Percentiles rank a stretch among this genome's conserved stretches.
phyloP scores from a whole-genome alignment of 1,140 invertebrate genomes.

The Orussus abietinus region DNA sequence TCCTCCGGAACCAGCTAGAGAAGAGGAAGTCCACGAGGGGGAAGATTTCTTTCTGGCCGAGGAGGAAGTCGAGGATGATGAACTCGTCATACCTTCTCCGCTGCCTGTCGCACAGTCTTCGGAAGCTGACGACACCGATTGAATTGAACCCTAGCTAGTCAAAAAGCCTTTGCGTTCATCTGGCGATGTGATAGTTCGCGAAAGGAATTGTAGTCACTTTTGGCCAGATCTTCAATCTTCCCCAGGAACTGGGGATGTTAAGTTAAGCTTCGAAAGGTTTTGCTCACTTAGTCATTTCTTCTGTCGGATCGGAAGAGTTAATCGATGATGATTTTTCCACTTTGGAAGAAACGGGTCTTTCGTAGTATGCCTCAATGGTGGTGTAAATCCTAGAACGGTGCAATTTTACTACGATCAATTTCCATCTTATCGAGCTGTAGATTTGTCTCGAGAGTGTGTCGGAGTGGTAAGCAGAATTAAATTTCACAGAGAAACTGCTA shows the following conservation, averaged over 20 bases:
- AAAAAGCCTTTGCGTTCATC: conserved; percentile 3
- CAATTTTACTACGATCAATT: too few species aligned
- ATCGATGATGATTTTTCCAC: too few species aligned
- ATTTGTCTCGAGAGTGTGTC: too few species aligned
- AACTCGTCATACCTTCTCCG: conserved; percentile 33
- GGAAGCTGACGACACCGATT: conserved; percentile 31
- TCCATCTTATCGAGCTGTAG: too few species aligned
- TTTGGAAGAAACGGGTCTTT: too few species aligned
- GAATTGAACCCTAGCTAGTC: conserved; percentile 23
- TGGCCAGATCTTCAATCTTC: background rate
- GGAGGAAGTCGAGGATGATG: conserved; percentile 35
- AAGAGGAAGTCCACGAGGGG: conserved; percentile 43
- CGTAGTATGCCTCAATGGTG: too few species aligned
- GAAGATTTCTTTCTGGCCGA: conserved; percentile 34
- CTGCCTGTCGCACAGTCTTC: conserved; percentile 28
- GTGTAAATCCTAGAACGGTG: too few species aligned
- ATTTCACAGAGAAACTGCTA: too few species aligned
- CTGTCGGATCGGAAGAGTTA: background rate
- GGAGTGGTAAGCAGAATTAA: too few species aligned
- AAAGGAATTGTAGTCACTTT: background rate
- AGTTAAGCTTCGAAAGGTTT: too few species aligned
- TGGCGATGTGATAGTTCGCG: background rate
- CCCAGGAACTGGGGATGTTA: too few species aligned
- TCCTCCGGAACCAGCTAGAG: conserved; percentile 39
- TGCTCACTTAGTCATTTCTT: background rate